Evolutionary conservation across 2,113 vertebrate genomes (phyloP).

Genomic region (Miniopterus natalensis): DNA sequence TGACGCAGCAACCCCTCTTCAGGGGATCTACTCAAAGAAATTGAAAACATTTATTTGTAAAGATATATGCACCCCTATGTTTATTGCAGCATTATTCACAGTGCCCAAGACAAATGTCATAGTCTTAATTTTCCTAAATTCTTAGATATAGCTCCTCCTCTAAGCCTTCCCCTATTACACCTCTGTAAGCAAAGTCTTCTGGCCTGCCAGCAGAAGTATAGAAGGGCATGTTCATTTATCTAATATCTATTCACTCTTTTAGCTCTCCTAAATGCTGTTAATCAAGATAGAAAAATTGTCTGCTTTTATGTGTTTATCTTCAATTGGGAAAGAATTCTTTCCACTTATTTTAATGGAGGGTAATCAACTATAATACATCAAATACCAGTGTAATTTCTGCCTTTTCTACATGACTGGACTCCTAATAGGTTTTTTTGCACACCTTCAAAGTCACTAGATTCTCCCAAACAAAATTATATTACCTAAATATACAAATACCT

Average conservation of each 20-base stretch:
- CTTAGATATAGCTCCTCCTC: neutral
- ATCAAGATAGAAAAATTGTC: neutral
- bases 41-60: too few species aligned
- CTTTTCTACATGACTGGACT: neutral
- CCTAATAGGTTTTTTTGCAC: neutral
- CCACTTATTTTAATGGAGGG: neutral
- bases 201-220: neutral
- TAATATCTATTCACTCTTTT: neutral
- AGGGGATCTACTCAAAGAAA: too few species aligned
- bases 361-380: neutral
- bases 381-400: neutral
- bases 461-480: neutral
- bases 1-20: too few species aligned
- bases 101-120: neutral
- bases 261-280: neutral
- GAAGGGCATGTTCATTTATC: neutral
- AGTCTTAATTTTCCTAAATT: neutral
- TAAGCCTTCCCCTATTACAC: neutral
- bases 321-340: neutral
- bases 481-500: neutral
- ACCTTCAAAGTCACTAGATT: neutral
- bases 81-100: neutral
- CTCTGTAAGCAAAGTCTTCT: neutral
- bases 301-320: neutral
- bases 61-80: too few species aligned